A percentile compares a stretch with the other conserved stretches of the same genome.
Conservation (phyloP, 2,888 invertebrate species). For the Thecophora atra region DNA sequence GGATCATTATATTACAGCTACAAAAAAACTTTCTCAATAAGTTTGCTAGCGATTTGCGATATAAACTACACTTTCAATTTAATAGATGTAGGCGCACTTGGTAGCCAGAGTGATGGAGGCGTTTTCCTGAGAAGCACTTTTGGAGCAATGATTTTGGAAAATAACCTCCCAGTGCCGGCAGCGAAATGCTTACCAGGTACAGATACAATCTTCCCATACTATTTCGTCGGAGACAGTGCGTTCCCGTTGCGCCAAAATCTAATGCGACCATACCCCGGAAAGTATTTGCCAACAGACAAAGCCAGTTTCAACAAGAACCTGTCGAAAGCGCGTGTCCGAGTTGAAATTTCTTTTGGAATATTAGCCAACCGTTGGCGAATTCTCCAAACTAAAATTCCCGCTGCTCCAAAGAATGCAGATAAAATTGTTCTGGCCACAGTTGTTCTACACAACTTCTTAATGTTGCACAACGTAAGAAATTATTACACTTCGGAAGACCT, state of each 20-base stretch:
- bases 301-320: conserved; percentile 26
- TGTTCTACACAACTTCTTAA: conserved; percentile 2
- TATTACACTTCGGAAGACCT: not conserved
- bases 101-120: conserved; percentile 31
- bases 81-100: conserved; percentile 25
- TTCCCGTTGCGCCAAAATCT: conserved; percentile 25
- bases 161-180: not conserved
- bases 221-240: conserved; percentile 33
- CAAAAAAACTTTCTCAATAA: conserved; percentile 15
- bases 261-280: conserved; percentile 34
- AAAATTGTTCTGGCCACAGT: conserved; percentile 36
- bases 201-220: conserved; percentile 23
- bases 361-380: conserved; percentile 30
- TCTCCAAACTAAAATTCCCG: conserved; percentile 20
- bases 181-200: not conserved
- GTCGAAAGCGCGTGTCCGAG: not conserved
- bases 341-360: conserved; percentile 32
- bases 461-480: not conserved
- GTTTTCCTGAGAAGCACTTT: conserved; percentile 20
- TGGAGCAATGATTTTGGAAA: not conserved
- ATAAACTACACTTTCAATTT: conserved; percentile 17
- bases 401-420: too few relatives aligned
- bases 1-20: not conserved
- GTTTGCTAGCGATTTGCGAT: conserved; percentile 8
- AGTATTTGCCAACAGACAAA: conserved; percentile 18